These are phyloP conservation scores for Maniola jurtina DNA, from an alignment of 1,140 invertebrate genomes.

Conservation along the genomic window DNA sequence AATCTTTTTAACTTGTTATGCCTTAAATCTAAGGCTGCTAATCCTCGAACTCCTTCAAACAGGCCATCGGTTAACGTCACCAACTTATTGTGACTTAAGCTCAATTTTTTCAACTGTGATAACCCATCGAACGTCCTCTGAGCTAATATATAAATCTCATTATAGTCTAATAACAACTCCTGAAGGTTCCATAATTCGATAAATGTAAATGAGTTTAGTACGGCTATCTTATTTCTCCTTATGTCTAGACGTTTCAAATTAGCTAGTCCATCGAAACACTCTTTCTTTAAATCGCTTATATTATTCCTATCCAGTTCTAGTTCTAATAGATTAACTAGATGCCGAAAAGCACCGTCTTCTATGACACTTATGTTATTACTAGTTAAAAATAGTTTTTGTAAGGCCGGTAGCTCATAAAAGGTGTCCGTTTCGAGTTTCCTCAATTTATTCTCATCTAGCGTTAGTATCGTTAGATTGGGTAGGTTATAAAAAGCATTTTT, in stretches of 20 bases:
- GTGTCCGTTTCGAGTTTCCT: slow-evolving; percentile 84
- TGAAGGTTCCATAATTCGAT: slow-evolving; percentile 85
- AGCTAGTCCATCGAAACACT: slow-evolving; percentile 85
- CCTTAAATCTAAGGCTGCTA: slow-evolving; percentile 85
- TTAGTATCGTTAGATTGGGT: slow-evolving; percentile 81
- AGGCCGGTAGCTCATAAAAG: slow-evolving; percentile 84
- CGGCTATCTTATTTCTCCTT: slow-evolving; percentile 83
- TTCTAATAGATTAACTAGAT: slow-evolving; percentile 82
- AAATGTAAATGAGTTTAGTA: slow-evolving; percentile 86
- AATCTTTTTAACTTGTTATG: slow-evolving; percentile 86
- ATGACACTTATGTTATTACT: slow-evolving; percentile 86
- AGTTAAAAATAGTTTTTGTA: slow-evolving; percentile 84
- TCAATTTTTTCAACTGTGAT: slow-evolving; percentile 83
- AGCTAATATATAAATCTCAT: slow-evolving; percentile 81
- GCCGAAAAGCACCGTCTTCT: slow-evolving; percentile 85
- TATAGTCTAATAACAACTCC: slow-evolving; percentile 86
- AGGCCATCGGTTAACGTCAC: slow-evolving; percentile 82
- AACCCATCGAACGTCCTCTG: slow-evolving; percentile 86
- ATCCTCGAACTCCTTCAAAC: slow-evolving; percentile 82
- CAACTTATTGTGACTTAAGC: slow-evolving; percentile 87
- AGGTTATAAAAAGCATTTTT: slow-evolving; percentile 85
- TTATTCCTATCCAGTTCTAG: slow-evolving; percentile 86
- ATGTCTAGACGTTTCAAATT: slow-evolving; percentile 84
- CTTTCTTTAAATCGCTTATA: slow-evolving; percentile 83
- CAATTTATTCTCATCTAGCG: slow-evolving; percentile 86